Percentiles rank a stretch among this genome's conserved stretches.
Conservation (phyloP, 1,140 invertebrate genomes). For the Oppia nitens region DNA sequence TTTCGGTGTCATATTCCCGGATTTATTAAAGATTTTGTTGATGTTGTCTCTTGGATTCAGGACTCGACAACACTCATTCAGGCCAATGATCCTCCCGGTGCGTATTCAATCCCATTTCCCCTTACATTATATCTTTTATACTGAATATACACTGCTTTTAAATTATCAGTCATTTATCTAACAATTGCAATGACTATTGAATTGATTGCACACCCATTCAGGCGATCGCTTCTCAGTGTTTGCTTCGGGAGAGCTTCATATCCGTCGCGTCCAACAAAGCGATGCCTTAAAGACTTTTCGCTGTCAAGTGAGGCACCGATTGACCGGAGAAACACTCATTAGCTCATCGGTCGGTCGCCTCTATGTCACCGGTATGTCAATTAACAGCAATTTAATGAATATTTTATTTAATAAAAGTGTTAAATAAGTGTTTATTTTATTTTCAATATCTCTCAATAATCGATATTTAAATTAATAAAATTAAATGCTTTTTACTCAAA, state of each 20-base stretch:
- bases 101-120: too few relatives aligned
- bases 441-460: too few relatives aligned
- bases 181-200: too few relatives aligned
- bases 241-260: constrained; percentile 22
- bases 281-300: constrained; percentile 20
- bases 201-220: too few relatives aligned
- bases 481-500: too few relatives aligned
- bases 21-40: constrained; percentile 66
- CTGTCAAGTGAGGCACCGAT: constrained; percentile 21
- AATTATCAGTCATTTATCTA: neutral
- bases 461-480: too few relatives aligned
- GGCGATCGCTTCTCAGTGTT: constrained; percentile 25
- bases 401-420: neutral
- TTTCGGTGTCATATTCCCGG: constrained; percentile 41
- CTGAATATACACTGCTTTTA: neutral
- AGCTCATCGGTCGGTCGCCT: constrained; percentile 19
- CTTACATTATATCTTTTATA: too few relatives aligned
- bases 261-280: constrained; percentile 17
- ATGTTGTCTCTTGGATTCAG: constrained; percentile 50
- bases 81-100: neutral
- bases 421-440: neutral
- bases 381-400: neutral
- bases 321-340: constrained; percentile 19
- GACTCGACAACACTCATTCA: constrained; percentile 2
- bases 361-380: constrained; percentile 21